Percentiles rank a stretch among this genome's conserved stretches.
Conservation (phyloP, 2,888 invertebrate species). For the Pimpla rufipes region DNA sequence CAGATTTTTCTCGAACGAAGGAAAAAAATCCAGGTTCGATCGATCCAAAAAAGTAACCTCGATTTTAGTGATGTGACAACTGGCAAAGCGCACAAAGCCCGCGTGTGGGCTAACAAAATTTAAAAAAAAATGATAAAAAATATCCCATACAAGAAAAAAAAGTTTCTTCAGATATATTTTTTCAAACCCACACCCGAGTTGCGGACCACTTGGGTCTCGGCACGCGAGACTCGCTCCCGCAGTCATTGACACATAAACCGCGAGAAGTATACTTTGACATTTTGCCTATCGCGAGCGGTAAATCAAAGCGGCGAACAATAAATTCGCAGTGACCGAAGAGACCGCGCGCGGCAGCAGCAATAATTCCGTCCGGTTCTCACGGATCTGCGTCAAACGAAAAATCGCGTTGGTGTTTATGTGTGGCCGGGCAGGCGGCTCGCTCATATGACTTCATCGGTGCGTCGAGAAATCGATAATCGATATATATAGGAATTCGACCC, state of each 20-base stretch:
- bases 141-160: no score
- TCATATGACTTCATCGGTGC: constrained; percentile 59
- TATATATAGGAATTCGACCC: constrained; percentile 55
- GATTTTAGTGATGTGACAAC: no score
- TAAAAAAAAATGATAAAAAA: no score
- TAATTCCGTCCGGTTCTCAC: constrained; percentile 52
- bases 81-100: no score
- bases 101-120: no score
- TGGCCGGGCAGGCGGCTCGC: constrained; percentile 22
- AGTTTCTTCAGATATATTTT: no score
- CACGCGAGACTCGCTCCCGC: neutral
- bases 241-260: constrained; percentile 16
- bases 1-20: no score
- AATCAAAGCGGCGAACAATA: constrained; percentile 1
- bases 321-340: constrained; percentile 18
- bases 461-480: constrained; percentile 63
- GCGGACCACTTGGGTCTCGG: no score
- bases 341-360: constrained; percentile 1
- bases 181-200: no score
- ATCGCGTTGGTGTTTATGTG: neutral
- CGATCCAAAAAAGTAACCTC: no score
- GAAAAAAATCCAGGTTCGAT: no score
- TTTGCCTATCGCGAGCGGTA: neutral
- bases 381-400: constrained; percentile 58
- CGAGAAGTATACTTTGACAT: constrained; percentile 25